Evolutionary conservation across 2,113 vertebrate species (phyloP).

Genomic region (Collichthys lucidus): DNA sequence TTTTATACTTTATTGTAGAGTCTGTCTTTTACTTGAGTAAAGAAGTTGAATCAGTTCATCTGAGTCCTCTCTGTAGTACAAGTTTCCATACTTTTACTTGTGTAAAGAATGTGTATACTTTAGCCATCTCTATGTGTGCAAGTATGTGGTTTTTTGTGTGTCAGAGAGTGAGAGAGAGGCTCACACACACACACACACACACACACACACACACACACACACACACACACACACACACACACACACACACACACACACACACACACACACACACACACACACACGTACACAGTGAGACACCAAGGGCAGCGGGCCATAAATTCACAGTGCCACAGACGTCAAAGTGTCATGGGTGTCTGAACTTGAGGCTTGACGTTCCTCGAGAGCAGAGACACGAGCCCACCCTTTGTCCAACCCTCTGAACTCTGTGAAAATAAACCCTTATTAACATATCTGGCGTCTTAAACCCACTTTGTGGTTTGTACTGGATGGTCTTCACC

Average conservation of each 20-base stretch:
- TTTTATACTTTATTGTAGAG: no score
- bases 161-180: background rate
- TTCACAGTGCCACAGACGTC: conserved; percentile 32
- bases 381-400: conserved; percentile 34
- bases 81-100: no score
- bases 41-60: no score
- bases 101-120: no score
- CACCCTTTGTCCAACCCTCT: conserved; percentile 30
- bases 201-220: no score
- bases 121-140: background rate
- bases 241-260: no score
- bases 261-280: no score
- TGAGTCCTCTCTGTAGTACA: no score
- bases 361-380: conserved; percentile 55
- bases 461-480: conserved; percentile 9
- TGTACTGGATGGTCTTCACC: conserved; percentile 9
- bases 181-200: no score
- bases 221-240: no score
- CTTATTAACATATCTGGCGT: conserved; percentile 38
- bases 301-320: conserved; percentile 39
- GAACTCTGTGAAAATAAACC: conserved; percentile 45
- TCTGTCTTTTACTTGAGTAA: no score
- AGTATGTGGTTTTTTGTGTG: background rate
- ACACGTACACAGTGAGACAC: background rate
- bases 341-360: conserved; percentile 47